Base-by-base conservation (phyloP, 2,797 vertebrate species). In the Selene dorsalis region DNA sequence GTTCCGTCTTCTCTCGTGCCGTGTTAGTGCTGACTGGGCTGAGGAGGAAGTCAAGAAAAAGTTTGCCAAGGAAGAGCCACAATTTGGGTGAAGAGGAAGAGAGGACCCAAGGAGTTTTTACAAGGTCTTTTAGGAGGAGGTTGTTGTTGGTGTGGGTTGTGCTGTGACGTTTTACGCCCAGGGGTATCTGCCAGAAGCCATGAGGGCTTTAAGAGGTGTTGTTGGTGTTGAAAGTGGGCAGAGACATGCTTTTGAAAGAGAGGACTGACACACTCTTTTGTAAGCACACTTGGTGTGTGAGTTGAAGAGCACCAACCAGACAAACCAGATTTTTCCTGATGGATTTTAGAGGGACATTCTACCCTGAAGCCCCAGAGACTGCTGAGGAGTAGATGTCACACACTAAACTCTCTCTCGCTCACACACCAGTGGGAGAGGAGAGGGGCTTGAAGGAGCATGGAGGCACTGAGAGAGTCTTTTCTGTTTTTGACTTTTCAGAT, bases 401-500 rank as follows among this genome's bases (percentile, higher is more conserved):
- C 58, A 57, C 38, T 26, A 67, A 70, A 73, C 68, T 20, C 69
- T 75, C 62, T 20, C 63, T 2, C 55, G 75, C 76, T 43, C 56
- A 77, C 75, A 39, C 55, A 55, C 57, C 72, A 52, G 67, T 50
- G 72, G 56, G 61, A 57, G 67, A 86, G 66, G 32, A 43, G 79
- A 66, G 53, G 56, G 47, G 16, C n/a, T 24, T 53, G 22, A 30
- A 70, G 65, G 13, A 88, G 73, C 79, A 97, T 98, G 96, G 96
- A 97, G 86, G 53, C 91, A 3, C 94, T 97, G 73, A 98, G 96
- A 82, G 92, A 96, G 78, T 94, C 96, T 22, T 84, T 96, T 93
- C 90, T 96, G 73, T 94, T 94, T 89, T 94, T 98, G 91, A 94
- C 95, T 39, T 95, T 94, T 89, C 96, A 99, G 98, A 98, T 99